phyloP scores from a whole-genome alignment of 2,888 invertebrate species.

The Yponomeuta evonymella region DNA sequence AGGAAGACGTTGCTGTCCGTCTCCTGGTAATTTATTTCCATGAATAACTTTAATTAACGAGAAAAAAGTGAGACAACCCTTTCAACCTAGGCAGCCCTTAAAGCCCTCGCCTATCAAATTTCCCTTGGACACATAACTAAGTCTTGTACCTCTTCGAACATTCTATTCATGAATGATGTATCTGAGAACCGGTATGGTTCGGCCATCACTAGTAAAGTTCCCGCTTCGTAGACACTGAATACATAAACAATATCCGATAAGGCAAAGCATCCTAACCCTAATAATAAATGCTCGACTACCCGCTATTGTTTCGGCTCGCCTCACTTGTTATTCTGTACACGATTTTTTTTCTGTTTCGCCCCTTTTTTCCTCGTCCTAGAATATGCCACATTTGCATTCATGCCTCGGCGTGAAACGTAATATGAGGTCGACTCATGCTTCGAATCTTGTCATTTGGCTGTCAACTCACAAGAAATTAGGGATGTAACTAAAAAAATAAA shows the following conservation, averaged over 20 bases:
- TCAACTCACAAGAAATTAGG: too few relatives aligned
- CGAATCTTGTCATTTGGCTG: too few relatives aligned
- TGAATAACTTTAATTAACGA: too few relatives aligned
- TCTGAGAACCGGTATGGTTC: neutral
- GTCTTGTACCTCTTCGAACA: neutral
- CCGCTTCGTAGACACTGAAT: neutral
- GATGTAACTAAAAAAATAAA: too few relatives aligned
- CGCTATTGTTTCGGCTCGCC: conserved; percentile 7
- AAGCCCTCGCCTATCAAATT: too few relatives aligned
- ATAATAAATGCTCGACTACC: conserved; percentile 10
- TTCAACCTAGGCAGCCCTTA: too few relatives aligned
- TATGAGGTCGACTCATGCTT: too few relatives aligned
- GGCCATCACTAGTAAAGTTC: neutral
- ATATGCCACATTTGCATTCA: neutral
- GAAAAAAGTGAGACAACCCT: too few relatives aligned
- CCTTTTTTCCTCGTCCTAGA: conserved; percentile 5
- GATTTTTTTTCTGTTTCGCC: conserved; percentile 9
- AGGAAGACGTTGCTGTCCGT: too few relatives aligned
- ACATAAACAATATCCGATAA: conserved; percentile 3
- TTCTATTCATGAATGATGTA: neutral
- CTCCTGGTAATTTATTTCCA: too few relatives aligned
- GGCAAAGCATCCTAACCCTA: neutral
- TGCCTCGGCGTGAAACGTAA: neutral
- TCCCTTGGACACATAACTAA: too few relatives aligned
- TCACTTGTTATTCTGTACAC: conserved; percentile 8